Percentiles rank a stretch among this genome's conserved stretches.
Evolutionary conservation across 2,888 invertebrate genomes (phyloP).

Genomic region (Tortricodes alternella): DNA sequence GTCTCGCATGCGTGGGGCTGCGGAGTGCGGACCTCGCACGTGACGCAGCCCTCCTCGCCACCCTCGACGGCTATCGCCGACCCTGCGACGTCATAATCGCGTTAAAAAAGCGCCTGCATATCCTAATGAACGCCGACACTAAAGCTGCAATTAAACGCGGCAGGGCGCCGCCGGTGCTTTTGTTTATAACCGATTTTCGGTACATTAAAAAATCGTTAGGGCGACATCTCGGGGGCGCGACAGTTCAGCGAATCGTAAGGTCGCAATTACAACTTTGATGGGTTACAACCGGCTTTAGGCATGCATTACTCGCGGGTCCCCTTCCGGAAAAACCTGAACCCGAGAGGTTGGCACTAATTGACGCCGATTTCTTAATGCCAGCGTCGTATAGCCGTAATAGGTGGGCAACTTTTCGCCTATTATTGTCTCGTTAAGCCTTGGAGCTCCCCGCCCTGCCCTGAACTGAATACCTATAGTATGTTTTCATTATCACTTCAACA

Average conservation of each 20-base stretch:
- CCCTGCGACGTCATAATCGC: conserved; percentile 79
- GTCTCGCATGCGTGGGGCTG: conserved; percentile 82
- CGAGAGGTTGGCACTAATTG: conserved; percentile 61
- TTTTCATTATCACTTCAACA: neutral
- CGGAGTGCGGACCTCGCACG: conserved; percentile 81
- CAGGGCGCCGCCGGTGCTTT: conserved; percentile 55
- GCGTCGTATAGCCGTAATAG: conserved; percentile 46
- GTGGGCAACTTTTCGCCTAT: conserved; percentile 33
- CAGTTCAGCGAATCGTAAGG: conserved; percentile 65
- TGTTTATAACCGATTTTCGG: conserved; percentile 67
- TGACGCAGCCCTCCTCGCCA: conserved; percentile 81
- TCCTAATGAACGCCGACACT: conserved; percentile 75
- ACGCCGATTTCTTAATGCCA: conserved; percentile 58
- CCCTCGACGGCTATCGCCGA: conserved; percentile 59
- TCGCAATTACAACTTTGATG: conserved; percentile 70
- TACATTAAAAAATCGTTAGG: conserved; percentile 70
- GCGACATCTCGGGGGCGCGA: conserved; percentile 60
- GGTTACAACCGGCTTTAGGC: conserved; percentile 55
- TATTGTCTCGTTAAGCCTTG: conserved; percentile 44
- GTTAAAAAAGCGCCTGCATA: conserved; percentile 79
- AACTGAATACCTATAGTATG: neutral
- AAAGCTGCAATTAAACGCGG: conserved; percentile 75
- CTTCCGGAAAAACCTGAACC: conserved; percentile 55
- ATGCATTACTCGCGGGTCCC: conserved; percentile 51
- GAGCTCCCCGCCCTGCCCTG: conserved; percentile 20